Conservation (phyloP, 2,888 invertebrate species). For the Caenorhabditis angaria region DNA sequence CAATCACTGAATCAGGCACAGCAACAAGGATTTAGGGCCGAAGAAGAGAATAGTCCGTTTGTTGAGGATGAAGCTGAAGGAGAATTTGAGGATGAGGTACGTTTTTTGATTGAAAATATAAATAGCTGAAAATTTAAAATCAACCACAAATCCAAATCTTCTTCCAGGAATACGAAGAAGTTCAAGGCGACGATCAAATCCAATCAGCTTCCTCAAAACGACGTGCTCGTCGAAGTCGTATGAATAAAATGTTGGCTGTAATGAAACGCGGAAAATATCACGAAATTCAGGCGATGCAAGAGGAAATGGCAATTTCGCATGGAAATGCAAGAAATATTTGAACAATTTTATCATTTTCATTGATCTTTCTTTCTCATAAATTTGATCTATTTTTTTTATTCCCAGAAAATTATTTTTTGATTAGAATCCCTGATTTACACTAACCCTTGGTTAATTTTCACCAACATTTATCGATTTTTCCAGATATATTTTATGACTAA, state of each 20-base stretch:
- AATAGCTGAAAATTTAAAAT: no score
- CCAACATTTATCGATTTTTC: no score
- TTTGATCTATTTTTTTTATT: neutral
- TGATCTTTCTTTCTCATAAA: neutral
- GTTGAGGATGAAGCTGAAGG: conserved; percentile 26
- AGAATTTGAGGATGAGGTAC: conserved; percentile 29
- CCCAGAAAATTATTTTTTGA: neutral
- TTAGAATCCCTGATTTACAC: no score
- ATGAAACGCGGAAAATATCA: conserved; percentile 69
- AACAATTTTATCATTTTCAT: neutral
- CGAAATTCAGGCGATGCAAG: conserved; percentile 67
- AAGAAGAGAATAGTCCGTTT: conserved; percentile 12
- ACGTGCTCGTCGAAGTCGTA: conserved; percentile 54
- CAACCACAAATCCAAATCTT: no score
- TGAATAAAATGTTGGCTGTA: conserved; percentile 59
- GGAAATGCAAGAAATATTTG: conserved; percentile 23
- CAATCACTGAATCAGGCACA: conserved; percentile 8
- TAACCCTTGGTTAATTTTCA: no score
- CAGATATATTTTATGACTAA: no score
- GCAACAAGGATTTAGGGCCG: neutral
- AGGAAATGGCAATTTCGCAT: conserved; percentile 42
- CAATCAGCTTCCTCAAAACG: conserved; percentile 51
- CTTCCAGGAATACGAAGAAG: conserved; percentile 40
- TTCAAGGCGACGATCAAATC: conserved; percentile 19
- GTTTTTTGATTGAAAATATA: neutral